Percentiles rank a stretch among this genome's conserved stretches.
Conservation (phyloP, 2,113 vertebrate species). For the Dermatemys mawii region DNA sequence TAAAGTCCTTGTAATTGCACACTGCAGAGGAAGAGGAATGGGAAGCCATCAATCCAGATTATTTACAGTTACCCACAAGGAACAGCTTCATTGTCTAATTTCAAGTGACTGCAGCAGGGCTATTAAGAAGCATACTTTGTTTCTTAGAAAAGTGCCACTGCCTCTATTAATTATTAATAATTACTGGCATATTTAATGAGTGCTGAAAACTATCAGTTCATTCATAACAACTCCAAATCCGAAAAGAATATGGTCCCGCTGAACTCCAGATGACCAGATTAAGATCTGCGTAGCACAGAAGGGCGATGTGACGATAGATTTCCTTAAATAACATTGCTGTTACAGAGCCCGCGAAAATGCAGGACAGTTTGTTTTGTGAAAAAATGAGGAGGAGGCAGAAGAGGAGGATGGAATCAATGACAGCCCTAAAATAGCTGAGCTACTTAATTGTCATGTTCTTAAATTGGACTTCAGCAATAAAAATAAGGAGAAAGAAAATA, state of each 20-base stretch:
- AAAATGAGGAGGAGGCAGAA: not conserved
- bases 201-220: slow-evolving; percentile 36
- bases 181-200: slow-evolving; percentile 53
- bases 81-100: slow-evolving; percentile 43
- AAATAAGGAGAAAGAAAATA: not conserved
- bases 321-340: not conserved
- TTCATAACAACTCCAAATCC: not conserved
- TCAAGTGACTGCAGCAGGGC: not conserved
- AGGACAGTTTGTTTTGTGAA: not conserved
- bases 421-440: not conserved
- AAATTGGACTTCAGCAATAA: not conserved
- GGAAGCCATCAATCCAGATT: slow-evolving; percentile 42
- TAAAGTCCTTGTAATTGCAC: slow-evolving; percentile 28
- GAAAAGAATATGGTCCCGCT: slow-evolving; percentile 8
- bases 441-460: not conserved
- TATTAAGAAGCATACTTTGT: slow-evolving; percentile 48
- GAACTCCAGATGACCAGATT: not conserved
- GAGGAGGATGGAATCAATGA: not conserved
- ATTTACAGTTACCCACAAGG: slow-evolving; percentile 48
- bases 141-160: not conserved
- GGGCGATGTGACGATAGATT: not conserved
- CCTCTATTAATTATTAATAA: slow-evolving; percentile 63
- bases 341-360: not conserved
- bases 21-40: slow-evolving; percentile 29
- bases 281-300: not conserved